A percentile compares a stretch with the other conserved stretches of the same genome.
These are phyloP conservation scores for Lucinisca nassula DNA, from an alignment of 2,888 invertebrate species.

Conservation along the genomic window DNA sequence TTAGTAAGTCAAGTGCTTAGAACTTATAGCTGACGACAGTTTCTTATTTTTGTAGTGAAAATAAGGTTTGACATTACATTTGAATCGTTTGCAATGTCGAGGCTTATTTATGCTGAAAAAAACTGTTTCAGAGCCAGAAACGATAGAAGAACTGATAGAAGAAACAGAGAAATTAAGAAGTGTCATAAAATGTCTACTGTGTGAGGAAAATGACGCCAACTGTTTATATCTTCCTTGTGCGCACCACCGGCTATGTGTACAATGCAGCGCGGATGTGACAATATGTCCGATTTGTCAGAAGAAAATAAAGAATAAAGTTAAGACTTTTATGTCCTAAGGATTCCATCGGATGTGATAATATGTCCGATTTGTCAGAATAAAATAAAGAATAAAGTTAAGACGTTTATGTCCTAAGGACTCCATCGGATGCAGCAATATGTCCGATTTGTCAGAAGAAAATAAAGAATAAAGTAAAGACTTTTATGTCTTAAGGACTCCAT, in stretches of 20 bases:
- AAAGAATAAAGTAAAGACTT: constrained; percentile 57
- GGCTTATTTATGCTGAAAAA: too few relatives aligned
- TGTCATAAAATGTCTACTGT: constrained; percentile 52
- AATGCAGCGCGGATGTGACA: constrained; percentile 28
- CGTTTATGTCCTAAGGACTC: constrained; percentile 64
- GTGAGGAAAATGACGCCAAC: constrained; percentile 54
- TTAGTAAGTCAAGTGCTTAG: too few relatives aligned
- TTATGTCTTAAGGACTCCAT: constrained; percentile 64
- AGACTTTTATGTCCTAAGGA: constrained; percentile 63
- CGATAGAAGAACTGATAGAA: background rate
- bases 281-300: constrained; percentile 48
- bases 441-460: constrained; percentile 45
- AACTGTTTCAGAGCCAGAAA: constrained; percentile 29
- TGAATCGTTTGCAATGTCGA: too few relatives aligned
- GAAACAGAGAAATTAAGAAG: constrained; percentile 38
- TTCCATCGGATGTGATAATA: constrained; percentile 2
- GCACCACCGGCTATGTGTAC: constrained; percentile 55
- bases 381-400: constrained; percentile 56
- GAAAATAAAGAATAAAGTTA: constrained; percentile 51
- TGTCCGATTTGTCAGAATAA: constrained; percentile 48
- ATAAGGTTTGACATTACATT: too few relatives aligned
- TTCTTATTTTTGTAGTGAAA: too few relatives aligned
- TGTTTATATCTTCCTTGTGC: constrained; percentile 61
- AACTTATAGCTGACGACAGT: too few relatives aligned
- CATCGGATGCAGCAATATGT: constrained; percentile 28